phyloP scores from a whole-genome alignment of 2,888 invertebrate species.

The Erebia epiphron region DNA sequence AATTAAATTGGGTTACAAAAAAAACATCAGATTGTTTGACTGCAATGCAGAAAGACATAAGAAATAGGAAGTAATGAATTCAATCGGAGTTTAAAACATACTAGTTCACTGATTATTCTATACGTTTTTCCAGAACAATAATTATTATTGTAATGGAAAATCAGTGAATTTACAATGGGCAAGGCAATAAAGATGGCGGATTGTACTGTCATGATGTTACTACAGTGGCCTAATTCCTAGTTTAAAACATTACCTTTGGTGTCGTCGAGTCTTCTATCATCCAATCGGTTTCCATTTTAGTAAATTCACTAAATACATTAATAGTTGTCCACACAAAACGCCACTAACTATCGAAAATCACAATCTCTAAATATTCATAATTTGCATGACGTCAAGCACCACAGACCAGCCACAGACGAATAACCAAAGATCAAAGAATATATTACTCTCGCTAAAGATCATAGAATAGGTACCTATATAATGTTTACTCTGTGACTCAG shows the following conservation, averaged over 20 bases:
- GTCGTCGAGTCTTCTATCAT: conserved; percentile 88
- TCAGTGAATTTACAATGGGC: conserved; percentile 21
- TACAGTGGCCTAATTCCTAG: conserved; percentile 66
- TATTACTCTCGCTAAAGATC: no score
- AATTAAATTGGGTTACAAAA: conserved; percentile 11
- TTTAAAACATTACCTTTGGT: conserved; percentile 68
- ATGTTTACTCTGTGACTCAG: no score
- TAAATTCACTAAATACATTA: conserved; percentile 84
- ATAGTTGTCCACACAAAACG: conserved; percentile 69
- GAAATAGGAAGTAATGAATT: neutral
- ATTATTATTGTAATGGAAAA: conserved; percentile 16
- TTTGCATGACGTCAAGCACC: conserved; percentile 77
- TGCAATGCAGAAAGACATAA: conserved; percentile 7
- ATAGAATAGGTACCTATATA: no score
- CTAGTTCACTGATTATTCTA: neutral
- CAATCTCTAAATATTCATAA: conserved; percentile 70
- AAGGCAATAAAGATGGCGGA: conserved; percentile 73
- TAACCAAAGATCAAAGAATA: neutral
- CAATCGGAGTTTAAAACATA: neutral
- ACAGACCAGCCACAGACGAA: conserved; percentile 31
- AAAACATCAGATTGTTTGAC: conserved; percentile 2
- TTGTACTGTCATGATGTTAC: conserved; percentile 66
- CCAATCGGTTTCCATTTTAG: conserved; percentile 96
- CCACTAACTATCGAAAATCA: conserved; percentile 66
- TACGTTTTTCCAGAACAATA: neutral